Evolutionary conservation across 1,140 invertebrate genomes (phyloP).

Genomic region (Zophobas atratus): DNA sequence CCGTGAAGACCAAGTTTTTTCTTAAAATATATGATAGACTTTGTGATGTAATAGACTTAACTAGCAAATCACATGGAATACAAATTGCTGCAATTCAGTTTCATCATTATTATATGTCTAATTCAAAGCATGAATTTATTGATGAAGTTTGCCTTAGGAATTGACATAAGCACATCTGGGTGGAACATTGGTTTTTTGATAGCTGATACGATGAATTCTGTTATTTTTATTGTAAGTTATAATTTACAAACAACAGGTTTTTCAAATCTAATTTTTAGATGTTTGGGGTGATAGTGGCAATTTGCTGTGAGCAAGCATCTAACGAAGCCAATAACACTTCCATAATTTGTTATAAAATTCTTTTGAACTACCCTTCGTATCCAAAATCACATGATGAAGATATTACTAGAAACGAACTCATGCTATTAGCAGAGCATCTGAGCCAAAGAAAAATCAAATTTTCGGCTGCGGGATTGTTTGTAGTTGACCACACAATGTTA

Average conservation of each 20-base stretch:
- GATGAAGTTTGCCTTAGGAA: slow-evolving; percentile 26
- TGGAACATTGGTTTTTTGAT: neutral
- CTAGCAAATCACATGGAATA: slow-evolving; percentile 19
- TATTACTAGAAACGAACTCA: slow-evolving; percentile 11
- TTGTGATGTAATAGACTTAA: slow-evolving; percentile 21
- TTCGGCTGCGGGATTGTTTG: slow-evolving; percentile 28
- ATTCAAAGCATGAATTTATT: slow-evolving; percentile 31
- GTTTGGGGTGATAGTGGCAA: slow-evolving; percentile 35
- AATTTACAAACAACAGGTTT: neutral
- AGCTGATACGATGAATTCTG: slow-evolving; percentile 1
- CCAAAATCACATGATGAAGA: slow-evolving; percentile 4
- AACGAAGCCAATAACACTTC: slow-evolving; percentile 32
- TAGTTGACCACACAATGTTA: slow-evolving; percentile 39
- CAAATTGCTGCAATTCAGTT: slow-evolving; percentile 22
- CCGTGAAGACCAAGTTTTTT: slow-evolving; percentile 16
- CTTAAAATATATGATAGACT: slow-evolving; percentile 22
- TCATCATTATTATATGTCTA: slow-evolving; percentile 24
- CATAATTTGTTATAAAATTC: slow-evolving; percentile 39
- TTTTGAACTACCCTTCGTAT: slow-evolving; percentile 12
- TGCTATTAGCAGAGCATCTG: slow-evolving; percentile 35
- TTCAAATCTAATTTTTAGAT: slow-evolving; percentile 23
- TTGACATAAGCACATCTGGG: neutral
- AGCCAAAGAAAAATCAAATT: slow-evolving; percentile 26
- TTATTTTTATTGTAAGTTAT: slow-evolving; percentile 31
- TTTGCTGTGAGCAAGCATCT: slow-evolving; percentile 13